Conservation (phyloP, 2,797 vertebrate species). For the Melanotaenia nigrans region DNA sequence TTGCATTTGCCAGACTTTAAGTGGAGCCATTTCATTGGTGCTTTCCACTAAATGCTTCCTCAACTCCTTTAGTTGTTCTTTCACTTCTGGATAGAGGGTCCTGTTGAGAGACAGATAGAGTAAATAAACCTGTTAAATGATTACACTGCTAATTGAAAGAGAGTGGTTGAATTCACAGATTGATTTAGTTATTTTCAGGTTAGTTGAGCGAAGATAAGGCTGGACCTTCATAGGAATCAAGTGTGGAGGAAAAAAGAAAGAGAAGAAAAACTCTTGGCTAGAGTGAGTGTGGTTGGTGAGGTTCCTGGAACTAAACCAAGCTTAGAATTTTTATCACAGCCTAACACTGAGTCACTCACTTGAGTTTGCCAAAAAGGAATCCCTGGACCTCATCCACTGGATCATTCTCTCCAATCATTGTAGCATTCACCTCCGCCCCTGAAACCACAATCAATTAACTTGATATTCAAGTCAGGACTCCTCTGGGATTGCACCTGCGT, state of each 20-base stretch:
- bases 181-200: conserved; percentile 48
- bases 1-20: conserved; percentile 99
- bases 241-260: background rate
- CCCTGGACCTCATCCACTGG: conserved; percentile 98
- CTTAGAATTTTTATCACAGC: conserved; percentile 55
- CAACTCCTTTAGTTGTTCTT: conserved; percentile 93
- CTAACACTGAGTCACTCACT: conserved; percentile 81
- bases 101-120: conserved; percentile 53
- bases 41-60: conserved; percentile 96
- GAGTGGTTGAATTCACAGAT: conserved; percentile 20
- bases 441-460: conserved; percentile 65
- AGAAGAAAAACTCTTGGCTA: conserved; percentile 24
- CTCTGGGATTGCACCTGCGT: conserved; percentile 31
- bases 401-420: conserved; percentile 93
- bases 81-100: conserved; percentile 88
- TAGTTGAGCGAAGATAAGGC: conserved; percentile 32
- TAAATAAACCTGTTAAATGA: conserved; percentile 17
- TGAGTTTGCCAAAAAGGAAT: conserved; percentile 97
- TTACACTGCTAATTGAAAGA: conserved; percentile 26
- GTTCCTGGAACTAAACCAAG: conserved; percentile 52
- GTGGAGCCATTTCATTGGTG: conserved; percentile 98
- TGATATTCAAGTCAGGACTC: conserved; percentile 49
- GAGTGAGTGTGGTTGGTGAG: conserved; percentile 17
- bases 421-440: conserved; percentile 92
- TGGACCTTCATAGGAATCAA: conserved; percentile 23